Percentiles rank a stretch among this genome's conserved stretches.
Evolutionary conservation across 2,797 vertebrate genomes (phyloP).

Genomic region (Ambastaia sidthimunki): DNA sequence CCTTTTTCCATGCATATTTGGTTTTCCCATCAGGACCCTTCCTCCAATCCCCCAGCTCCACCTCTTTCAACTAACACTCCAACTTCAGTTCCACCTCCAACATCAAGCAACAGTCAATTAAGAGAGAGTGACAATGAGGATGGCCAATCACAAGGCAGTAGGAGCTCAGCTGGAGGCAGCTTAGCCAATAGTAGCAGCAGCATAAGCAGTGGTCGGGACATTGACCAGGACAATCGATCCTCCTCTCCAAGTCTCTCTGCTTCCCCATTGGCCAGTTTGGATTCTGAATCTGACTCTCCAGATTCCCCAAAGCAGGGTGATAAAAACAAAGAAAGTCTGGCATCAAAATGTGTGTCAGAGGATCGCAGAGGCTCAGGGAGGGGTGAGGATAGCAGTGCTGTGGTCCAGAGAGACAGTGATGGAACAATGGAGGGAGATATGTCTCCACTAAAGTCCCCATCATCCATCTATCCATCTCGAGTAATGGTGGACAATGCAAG

Average conservation of each 20-base stretch:
- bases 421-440: conserved; percentile 72
- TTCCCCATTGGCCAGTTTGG: conserved; percentile 92
- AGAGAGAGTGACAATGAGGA: conserved; percentile 85
- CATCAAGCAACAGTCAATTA: conserved; percentile 78
- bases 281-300: conserved; percentile 92
- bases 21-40: conserved; percentile 71
- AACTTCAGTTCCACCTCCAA: conserved; percentile 76
- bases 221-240: conserved; percentile 99
- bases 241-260: conserved; percentile 96
- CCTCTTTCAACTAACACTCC: conserved; percentile 78
- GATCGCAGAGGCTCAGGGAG: conserved; percentile 71
- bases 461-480: conserved; percentile 73
- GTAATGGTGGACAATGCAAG: conserved; percentile 72
- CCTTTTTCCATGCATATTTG: conserved; percentile 52
- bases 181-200: conserved; percentile 95
- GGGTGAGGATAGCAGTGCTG: conserved; percentile 65
- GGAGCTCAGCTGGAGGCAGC: conserved; percentile 88
- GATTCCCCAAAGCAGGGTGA: conserved; percentile 82
- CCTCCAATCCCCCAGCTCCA: conserved; percentile 77
- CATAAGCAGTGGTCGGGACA: conserved; percentile 94
- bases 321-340: conserved; percentile 75
- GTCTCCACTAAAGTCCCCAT: conserved; percentile 73
- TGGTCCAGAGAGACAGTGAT: conserved; percentile 76
- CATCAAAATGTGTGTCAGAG: conserved; percentile 72
- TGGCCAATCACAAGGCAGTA: conserved; percentile 83